Evolutionary conservation across 2,888 invertebrate genomes (phyloP).

Genomic region (Sabatieria punctata): DNA sequence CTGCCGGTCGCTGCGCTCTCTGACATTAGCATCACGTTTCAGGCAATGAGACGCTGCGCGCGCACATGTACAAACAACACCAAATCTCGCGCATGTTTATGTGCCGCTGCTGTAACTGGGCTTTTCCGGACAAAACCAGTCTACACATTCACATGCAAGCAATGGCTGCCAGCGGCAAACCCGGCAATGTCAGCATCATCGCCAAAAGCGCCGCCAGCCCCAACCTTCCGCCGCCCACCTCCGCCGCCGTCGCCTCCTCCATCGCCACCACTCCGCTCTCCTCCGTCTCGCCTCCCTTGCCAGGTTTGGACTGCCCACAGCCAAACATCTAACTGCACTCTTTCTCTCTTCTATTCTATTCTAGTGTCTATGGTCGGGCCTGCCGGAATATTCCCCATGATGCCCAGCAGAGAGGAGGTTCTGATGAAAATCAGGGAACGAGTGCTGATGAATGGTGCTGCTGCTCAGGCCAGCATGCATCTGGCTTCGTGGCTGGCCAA

Average conservation of each 20-base stretch:
- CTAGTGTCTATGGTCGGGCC: too few species aligned
- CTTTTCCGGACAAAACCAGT: conserved; percentile 24
- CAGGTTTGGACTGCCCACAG: too few species aligned
- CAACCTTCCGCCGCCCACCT: neutral
- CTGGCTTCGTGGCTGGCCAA: neutral
- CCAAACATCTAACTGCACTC: too few species aligned
- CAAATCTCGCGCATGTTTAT: conserved; percentile 30
- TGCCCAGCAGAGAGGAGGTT: conserved; percentile 3
- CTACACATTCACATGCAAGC: conserved; percentile 24
- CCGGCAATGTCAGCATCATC: conserved; percentile 10
- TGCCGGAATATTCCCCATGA: neutral
- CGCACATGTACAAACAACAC: conserved; percentile 30
- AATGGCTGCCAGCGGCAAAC: conserved; percentile 8
- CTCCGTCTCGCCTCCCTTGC: too few species aligned
- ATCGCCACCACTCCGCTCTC: neutral
- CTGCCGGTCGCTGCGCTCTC: too few species aligned
- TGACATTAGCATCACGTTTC: too few species aligned
- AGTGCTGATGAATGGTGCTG: conserved; percentile 1
- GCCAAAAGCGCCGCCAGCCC: conserved; percentile 9
- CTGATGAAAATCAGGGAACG: conserved; percentile 4
- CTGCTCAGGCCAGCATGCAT: neutral
- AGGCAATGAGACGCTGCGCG: conserved; percentile 28
- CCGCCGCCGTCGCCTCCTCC: neutral
- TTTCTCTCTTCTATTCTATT: too few species aligned
- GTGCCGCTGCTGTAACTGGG: conserved; percentile 31